Evolutionary conservation across 2,888 invertebrate genomes (phyloP), one percentile per base, ranked within the genome.

Genomic region (Seladonia tumulorum): DNA sequence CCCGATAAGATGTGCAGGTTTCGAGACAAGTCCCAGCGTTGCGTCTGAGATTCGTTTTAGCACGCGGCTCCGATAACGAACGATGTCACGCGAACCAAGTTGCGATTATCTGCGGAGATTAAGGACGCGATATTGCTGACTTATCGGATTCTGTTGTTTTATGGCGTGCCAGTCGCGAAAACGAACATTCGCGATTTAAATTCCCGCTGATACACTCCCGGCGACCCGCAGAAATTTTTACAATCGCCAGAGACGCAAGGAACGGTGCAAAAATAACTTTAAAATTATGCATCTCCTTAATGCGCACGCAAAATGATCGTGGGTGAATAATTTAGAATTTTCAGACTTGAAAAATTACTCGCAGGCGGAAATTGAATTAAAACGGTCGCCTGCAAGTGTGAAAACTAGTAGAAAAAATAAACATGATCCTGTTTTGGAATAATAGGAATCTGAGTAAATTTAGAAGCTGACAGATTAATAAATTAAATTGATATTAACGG

Each of bases 1-100:
- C 14, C 14, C 82, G 82, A 85, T 83, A 85, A 85, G 85, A 79
- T 85, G 78, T n/a, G 72, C 63, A 29, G 63, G 25, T 22, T 60
- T 22, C 45, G 66, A 73, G 57, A 76, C 71, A 53, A n/a, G 76
- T 70, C 74, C 53, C 25, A 7, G 42, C 14, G 0, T 29, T 18
- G 29, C 72, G 63, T 60, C 74, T 8, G 76, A 35, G 75, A 76
- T 71, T 76, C 81, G 14, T 83, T 81, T 76, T 35, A 72, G 45
- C 63, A 66, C 71, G 60, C 57, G 60, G 81, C 45, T 18, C 63
- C 49, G 81, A 83, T 83, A 83, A 83, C 45, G 72, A 42, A n/a
- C 63, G 76, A 45, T 81, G 76, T 81, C 71, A 71, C 76, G 35
- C 76, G 81, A 81, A 81, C 47, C 75, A n/a, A 16, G 35, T 39